These are phyloP conservation scores for Drosophila nigromelanica DNA, from an alignment of 1,140 invertebrate genomes.

Conservation along the genomic window DNA sequence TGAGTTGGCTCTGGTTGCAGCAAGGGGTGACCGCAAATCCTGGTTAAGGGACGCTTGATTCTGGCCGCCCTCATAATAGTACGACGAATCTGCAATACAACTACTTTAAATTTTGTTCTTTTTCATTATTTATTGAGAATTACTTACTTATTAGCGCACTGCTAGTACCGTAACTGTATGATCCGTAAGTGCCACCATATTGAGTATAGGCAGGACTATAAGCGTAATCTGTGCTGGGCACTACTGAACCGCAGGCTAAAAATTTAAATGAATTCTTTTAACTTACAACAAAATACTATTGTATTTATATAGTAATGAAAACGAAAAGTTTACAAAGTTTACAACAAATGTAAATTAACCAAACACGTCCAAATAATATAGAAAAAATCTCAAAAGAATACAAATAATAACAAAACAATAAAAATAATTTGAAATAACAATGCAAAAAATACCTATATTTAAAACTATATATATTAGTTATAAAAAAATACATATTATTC, in stretches of 20 bases:
- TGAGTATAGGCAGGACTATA: slow-evolving; percentile 91
- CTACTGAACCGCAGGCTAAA: slow-evolving; percentile 86
- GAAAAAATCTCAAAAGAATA: too few relatives aligned
- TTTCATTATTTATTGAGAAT: neutral
- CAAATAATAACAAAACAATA: neutral
- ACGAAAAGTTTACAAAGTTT: neutral
- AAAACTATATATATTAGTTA: too few relatives aligned
- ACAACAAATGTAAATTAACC: too few relatives aligned
- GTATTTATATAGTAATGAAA: neutral
- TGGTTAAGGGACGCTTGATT: slow-evolving; percentile 83
- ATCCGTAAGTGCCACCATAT: slow-evolving; percentile 89
- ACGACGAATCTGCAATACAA: slow-evolving; percentile 86
- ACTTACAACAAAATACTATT: neutral
- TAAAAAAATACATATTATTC: too few relatives aligned
- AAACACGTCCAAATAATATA: too few relatives aligned
- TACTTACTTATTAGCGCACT: slow-evolving; percentile 92
- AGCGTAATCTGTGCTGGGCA: slow-evolving; percentile 87
- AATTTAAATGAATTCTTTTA: slow-evolving; percentile 3
- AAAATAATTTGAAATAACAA: too few relatives aligned
- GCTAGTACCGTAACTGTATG: slow-evolving; percentile 89
- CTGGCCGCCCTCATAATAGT: slow-evolving; percentile 87
- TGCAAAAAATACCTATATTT: too few relatives aligned
- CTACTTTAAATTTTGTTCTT: neutral
- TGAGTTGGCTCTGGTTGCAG: slow-evolving; percentile 89
- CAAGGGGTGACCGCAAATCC: slow-evolving; percentile 87